Conservation (phyloP, 23 tunicate genomes). For the Ciona savignyi region DNA sequence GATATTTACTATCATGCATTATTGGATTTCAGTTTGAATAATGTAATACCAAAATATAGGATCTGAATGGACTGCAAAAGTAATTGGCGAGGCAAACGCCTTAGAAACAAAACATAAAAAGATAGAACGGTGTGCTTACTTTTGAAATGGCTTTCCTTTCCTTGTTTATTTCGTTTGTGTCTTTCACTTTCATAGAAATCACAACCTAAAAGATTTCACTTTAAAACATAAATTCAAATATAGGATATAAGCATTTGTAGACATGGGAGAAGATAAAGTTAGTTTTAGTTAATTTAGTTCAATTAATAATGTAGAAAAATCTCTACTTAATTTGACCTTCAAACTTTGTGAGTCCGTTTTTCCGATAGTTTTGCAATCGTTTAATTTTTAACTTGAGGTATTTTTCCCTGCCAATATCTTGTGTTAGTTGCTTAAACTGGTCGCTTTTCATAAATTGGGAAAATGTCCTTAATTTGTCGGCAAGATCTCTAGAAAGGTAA, state of each 20-base stretch:
- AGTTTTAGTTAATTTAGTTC: too few species aligned
- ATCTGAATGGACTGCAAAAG: too few species aligned
- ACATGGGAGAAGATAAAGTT: too few species aligned
- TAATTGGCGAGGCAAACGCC: too few species aligned
- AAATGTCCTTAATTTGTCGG: conserved; percentile 28
- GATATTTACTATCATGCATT: too few species aligned
- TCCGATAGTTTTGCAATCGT: conserved; percentile 54
- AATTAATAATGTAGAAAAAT: not conserved
- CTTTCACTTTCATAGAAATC: not conserved
- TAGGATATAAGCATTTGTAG: too few species aligned
- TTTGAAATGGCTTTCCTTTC: conserved; percentile 14
- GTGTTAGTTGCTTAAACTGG: conserved; percentile 38
- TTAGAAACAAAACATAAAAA: not conserved
- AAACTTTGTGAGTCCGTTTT: conserved; percentile 67
- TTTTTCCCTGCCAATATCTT: conserved; percentile 42
- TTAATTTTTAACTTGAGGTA: conserved; percentile 38
- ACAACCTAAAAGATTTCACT: not conserved
- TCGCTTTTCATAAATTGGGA: conserved; percentile 75
- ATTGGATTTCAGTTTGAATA: too few species aligned
- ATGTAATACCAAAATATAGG: too few species aligned
- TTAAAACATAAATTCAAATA: too few species aligned
- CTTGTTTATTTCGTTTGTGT: conserved; percentile 4
- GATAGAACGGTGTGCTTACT: too few species aligned
- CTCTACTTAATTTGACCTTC: conserved; percentile 16
- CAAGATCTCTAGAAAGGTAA: conserved; percentile 35